Percentiles rank a stretch among this genome's conserved stretches.
Conservation (phyloP, 2,113 vertebrate genomes). For the Seriola dumerili region DNA sequence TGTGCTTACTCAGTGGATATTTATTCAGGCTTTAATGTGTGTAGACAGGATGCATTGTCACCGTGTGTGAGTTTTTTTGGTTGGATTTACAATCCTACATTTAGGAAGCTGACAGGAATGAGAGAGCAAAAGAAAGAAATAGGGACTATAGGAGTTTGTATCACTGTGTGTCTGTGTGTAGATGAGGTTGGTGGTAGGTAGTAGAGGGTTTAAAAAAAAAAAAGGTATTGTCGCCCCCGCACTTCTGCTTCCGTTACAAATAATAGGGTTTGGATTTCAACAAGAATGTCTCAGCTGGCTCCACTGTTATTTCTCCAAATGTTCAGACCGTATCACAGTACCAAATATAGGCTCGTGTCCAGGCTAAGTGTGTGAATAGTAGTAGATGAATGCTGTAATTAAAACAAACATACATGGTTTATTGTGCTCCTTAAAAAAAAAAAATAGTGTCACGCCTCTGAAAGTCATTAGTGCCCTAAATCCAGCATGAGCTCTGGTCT, state of each 20-base stretch:
- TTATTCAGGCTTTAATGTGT: slow-evolving; percentile 3
- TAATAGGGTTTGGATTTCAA: slow-evolving; percentile 43
- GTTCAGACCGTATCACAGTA: background rate
- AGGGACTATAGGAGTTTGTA: slow-evolving; percentile 8
- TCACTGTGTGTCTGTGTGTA: background rate
- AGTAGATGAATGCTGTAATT: background rate
- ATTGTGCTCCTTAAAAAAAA: background rate
- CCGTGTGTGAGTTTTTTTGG: background rate
- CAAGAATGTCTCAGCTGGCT: slow-evolving; percentile 35
- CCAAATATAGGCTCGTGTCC: background rate
- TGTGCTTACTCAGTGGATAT: background rate
- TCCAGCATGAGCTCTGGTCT: background rate
- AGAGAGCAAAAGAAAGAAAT: slow-evolving; percentile 10
- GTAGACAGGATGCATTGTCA: slow-evolving; percentile 5
- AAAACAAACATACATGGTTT: background rate
- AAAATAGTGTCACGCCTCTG: background rate
- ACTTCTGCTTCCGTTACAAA: slow-evolving; percentile 53
- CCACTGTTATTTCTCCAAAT: slow-evolving; percentile 26
- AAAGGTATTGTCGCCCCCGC: slow-evolving; percentile 14
- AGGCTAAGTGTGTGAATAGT: background rate
- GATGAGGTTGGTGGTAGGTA: background rate
- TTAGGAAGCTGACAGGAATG: slow-evolving; percentile 34
- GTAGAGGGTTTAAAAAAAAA: slow-evolving; percentile 12
- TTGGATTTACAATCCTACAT: slow-evolving; percentile 16
- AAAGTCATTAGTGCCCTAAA: background rate